These are phyloP conservation scores for Halichondria panicea DNA, from an alignment of 37 sponge, comb jelly and placozoan genomes.

Conservation along the genomic window DNA sequence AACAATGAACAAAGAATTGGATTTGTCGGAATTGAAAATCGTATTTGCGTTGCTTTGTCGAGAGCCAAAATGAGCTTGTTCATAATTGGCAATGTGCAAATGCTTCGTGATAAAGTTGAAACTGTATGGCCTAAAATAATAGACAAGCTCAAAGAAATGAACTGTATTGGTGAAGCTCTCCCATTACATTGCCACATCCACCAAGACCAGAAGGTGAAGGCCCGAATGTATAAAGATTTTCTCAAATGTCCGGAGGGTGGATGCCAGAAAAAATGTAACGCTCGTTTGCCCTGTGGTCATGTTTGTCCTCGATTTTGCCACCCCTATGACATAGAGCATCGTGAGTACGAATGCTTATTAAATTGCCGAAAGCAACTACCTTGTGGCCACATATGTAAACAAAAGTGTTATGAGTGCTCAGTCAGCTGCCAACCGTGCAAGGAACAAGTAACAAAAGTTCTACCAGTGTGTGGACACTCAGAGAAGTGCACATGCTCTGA, in stretches of 20 bases:
- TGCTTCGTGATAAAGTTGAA: constrained; percentile 41
- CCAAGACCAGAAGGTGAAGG: constrained; percentile 32
- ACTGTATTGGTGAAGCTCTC: constrained; percentile 49
- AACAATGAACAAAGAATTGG: constrained; percentile 78
- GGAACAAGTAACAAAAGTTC: constrained; percentile 27
- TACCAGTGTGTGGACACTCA: constrained; percentile 61
- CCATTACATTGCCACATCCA: constrained; percentile 79
- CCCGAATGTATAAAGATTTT: constrained; percentile 51
- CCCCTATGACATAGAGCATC: constrained; percentile 67
- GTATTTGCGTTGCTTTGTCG: constrained; percentile 91
- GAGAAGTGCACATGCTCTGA: constrained; percentile 31
- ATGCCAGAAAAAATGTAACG: constrained; percentile 54
- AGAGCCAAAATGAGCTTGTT: constrained; percentile 86
- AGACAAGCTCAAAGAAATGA: constrained; percentile 24
- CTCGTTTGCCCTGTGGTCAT: constrained; percentile 77
- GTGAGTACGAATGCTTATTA: constrained; percentile 40
- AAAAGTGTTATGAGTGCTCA: constrained; percentile 62
- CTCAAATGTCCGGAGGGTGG: constrained; percentile 85
- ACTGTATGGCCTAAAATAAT: constrained; percentile 75
- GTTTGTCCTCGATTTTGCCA: constrained; percentile 73
- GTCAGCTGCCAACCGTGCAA: constrained; percentile 58
- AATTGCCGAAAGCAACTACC: constrained; percentile 44
- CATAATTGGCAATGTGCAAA: constrained; percentile 83
- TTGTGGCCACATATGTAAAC: constrained; percentile 78
- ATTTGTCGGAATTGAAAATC: constrained; percentile 72